These are phyloP conservation scores for Jordanella pulchra DNA, from an alignment of 2,797 vertebrate species.

Conservation along the genomic window DNA sequence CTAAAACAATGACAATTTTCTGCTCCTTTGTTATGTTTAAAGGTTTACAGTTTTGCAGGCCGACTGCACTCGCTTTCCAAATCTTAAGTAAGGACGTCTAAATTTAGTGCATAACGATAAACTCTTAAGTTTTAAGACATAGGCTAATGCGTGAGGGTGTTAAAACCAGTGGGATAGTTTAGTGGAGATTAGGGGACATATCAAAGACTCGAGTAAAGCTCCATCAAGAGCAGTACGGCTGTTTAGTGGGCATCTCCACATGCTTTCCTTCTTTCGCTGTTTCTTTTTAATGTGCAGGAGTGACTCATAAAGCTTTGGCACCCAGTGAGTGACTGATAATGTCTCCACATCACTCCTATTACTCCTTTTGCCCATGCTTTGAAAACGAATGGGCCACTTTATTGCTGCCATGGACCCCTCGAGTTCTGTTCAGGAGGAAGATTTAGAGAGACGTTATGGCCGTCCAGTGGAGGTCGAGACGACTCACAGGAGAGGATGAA, in stretches of 20 bases:
- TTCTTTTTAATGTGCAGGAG: conserved; percentile 39
- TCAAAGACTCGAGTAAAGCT: conserved; percentile 72
- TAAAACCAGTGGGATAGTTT: conserved; percentile 78
- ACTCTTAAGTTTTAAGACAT: conserved; percentile 80
- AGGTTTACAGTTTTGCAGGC: conserved; percentile 59
- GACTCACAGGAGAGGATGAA: conserved; percentile 64
- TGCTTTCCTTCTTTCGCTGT: conserved; percentile 12
- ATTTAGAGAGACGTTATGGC: conserved; percentile 66
- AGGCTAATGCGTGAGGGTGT: conserved; percentile 74
- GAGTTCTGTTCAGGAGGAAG: conserved; percentile 61
- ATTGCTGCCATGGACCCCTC: conserved; percentile 51
- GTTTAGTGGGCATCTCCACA: conserved; percentile 71
- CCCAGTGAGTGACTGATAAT: conserved; percentile 64
- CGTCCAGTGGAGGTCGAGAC: conserved; percentile 49
- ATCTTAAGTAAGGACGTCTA: conserved; percentile 71
- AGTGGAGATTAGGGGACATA: conserved; percentile 75
- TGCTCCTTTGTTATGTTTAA: conserved; percentile 52
- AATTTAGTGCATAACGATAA: conserved; percentile 74
- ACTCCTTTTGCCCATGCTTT: conserved; percentile 57
- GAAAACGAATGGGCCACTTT: conserved; percentile 71
- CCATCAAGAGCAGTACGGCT: conserved; percentile 59
- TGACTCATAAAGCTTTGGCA: conserved; percentile 62
- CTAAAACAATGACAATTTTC: conserved; percentile 66
- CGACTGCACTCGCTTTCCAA: conserved; percentile 44
- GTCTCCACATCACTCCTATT: conserved; percentile 59